These are phyloP conservation scores for Empis livida DNA, from an alignment of 2,888 invertebrate species.

Conservation along the genomic window DNA sequence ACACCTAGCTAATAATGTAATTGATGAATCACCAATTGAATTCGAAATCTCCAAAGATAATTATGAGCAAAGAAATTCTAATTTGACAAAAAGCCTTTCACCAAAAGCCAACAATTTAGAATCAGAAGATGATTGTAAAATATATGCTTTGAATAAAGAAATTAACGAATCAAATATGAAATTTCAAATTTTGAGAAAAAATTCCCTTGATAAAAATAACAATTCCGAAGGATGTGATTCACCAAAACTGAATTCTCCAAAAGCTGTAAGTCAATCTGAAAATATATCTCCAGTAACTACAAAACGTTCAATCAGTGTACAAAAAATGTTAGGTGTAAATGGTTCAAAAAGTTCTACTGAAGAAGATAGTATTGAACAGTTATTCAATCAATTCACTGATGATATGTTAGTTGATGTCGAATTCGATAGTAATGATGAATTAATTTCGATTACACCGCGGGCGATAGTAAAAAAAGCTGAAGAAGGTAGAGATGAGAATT, in stretches of 20 bases:
- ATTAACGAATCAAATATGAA: neutral
- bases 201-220: neutral
- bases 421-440: slow-evolving; percentile 31
- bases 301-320: neutral
- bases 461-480: slow-evolving; percentile 8
- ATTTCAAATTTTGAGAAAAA: neutral
- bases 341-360: slow-evolving; percentile 25
- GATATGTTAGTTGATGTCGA: slow-evolving; percentile 32
- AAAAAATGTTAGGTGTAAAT: neutral
- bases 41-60: neutral
- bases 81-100: too few species aligned
- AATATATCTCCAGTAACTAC: neutral
- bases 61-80: too few species aligned
- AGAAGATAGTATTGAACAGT: slow-evolving; percentile 31
- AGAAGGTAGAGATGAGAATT: neutral
- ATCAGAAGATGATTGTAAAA: too few species aligned
- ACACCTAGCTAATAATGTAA: too few species aligned
- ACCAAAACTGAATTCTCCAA: neutral
- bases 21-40: too few species aligned
- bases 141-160: too few species aligned
- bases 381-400: slow-evolving; percentile 29
- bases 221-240: neutral
- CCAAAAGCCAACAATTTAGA: too few species aligned
- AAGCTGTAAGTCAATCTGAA: neutral
- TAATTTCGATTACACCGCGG: slow-evolving; percentile 25